A percentile compares a stretch with the other conserved stretches of the same genome.
These are phyloP conservation scores for Pogonomyrmex barbatus DNA, from an alignment of 1,140 invertebrate genomes.

Conservation along the genomic window DNA sequence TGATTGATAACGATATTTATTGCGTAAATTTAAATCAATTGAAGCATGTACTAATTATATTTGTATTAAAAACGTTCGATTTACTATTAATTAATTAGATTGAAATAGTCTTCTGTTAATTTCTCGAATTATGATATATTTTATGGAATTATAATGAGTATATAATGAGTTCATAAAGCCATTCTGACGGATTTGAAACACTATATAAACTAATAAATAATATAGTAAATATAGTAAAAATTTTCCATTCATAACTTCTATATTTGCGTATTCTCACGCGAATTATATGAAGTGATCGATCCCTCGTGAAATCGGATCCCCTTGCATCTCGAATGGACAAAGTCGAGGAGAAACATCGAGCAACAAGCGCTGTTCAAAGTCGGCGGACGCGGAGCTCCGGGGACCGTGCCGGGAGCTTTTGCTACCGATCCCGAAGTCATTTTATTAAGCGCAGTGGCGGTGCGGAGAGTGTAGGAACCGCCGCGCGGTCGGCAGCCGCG, in stretches of 20 bases:
- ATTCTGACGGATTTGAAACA: background rate
- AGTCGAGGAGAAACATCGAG: slow-evolving; percentile 13
- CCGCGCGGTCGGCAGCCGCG: slow-evolving; percentile 58
- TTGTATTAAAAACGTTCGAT: background rate
- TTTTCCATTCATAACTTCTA: background rate
- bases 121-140: background rate
- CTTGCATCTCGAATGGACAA: slow-evolving; percentile 1
- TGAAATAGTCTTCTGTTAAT: background rate
- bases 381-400: background rate
- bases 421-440: slow-evolving; percentile 73
- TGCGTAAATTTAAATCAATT: slow-evolving; percentile 1
- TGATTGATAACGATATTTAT: background rate
- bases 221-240: background rate
- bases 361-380: slow-evolving; percentile 22
- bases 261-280: background rate
- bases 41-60: background rate
- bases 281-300: slow-evolving; percentile 23
- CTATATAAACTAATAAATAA: background rate
- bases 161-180: background rate
- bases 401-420: slow-evolving; percentile 60
- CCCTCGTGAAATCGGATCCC: slow-evolving; percentile 37
- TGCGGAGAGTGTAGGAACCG: slow-evolving; percentile 50
- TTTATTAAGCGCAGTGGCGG: slow-evolving; percentile 77
- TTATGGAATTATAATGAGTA: background rate
- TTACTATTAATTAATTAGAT: slow-evolving; percentile 1